Base-by-base conservation (phyloP, 2,797 vertebrate genomes). In the Darevskia mixta region DNA sequence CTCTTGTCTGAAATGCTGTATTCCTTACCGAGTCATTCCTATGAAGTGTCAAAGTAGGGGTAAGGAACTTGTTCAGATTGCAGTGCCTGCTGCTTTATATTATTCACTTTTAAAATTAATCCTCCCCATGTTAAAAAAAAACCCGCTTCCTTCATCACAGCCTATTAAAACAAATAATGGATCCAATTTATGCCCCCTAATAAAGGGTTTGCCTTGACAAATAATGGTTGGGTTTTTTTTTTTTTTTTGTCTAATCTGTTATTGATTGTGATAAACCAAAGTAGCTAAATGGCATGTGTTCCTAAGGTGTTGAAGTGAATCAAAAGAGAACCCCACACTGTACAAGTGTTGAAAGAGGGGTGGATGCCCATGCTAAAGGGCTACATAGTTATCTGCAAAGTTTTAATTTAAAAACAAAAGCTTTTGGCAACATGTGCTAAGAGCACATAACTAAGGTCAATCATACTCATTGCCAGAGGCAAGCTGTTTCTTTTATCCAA, bases 391-490 rank as follows among this genome's bases (percentile, higher is more conserved):
- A 5, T 32, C 29, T n/a, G n/a, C 29, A 5, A 15, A n/a, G 13
- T 4, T 71, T 71, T 15, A 71, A 71, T 15, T 32, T 5, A n/a
- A 18, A 2, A 10, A 35, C 49, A 55, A 35, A 85, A 66, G 41
- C 17, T 66, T 64, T 92, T 93, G 94, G 79, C 94, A 94, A 92
- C 0, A 80, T 95, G 90, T 93, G 93, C 94, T 94, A 95, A 64
- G 49, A 92, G 89, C 89, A 17, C 45, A 25, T 25, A 11, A 49
- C 49, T 49, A 49, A 49, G 49, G 49, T 49, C 11, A 49, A 49
- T 15, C 35, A 13, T 3, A 6, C 29, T 73, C 61, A 41, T 72
- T 87, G 55, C 27, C 29, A n/a, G 13, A 27, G 3, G 20, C n/a
- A 64, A 27, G 32, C 55, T 5, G n/a, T 45, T 76, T 82, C 25